Evolutionary conservation across 2,113 vertebrate species (phyloP).

Genomic region (Dasypus novemcinctus): DNA sequence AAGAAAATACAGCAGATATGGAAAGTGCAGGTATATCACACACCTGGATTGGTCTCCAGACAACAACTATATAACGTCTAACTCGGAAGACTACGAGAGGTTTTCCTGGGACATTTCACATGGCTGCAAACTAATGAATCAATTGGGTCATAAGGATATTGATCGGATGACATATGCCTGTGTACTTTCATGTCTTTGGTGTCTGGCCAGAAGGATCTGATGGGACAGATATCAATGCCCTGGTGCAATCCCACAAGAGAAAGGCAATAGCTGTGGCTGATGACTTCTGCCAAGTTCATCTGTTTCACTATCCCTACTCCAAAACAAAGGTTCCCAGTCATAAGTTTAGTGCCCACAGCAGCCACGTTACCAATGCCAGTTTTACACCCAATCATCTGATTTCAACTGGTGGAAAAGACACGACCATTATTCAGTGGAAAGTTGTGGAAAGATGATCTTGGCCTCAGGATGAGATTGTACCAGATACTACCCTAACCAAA

Average conservation of each 20-base stretch:
- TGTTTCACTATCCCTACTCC: slow-evolving; percentile 97
- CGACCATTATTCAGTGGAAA: slow-evolving; percentile 98
- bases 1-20: too few relatives aligned
- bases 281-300: slow-evolving; percentile 98
- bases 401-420: slow-evolving; percentile 98
- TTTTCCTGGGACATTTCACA: too few relatives aligned
- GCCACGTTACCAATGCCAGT: slow-evolving; percentile 98
- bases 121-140: too few relatives aligned
- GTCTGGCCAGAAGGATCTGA: slow-evolving; percentile 99
- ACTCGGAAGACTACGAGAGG: too few relatives aligned
- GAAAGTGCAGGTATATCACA: too few relatives aligned
- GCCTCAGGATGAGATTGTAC: slow-evolving; percentile 82
- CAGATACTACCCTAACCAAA: slow-evolving; percentile 78
- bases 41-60: too few relatives aligned
- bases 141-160: too few relatives aligned
- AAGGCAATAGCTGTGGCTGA: slow-evolving; percentile 97
- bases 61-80: too few relatives aligned
- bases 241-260: slow-evolving; percentile 93
- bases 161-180: too few relatives aligned
- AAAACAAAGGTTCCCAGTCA: slow-evolving; percentile 97
- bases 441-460: slow-evolving; percentile 90
- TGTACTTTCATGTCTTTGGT: slow-evolving; percentile 72
- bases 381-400: slow-evolving; percentile 91
- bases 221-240: slow-evolving; percentile 97
- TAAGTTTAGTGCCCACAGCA: slow-evolving; percentile 98